Percentiles rank a stretch among this genome's conserved stretches.
Conservation (phyloP, 2,888 invertebrate species). For the Crocallis elinguaria region DNA sequence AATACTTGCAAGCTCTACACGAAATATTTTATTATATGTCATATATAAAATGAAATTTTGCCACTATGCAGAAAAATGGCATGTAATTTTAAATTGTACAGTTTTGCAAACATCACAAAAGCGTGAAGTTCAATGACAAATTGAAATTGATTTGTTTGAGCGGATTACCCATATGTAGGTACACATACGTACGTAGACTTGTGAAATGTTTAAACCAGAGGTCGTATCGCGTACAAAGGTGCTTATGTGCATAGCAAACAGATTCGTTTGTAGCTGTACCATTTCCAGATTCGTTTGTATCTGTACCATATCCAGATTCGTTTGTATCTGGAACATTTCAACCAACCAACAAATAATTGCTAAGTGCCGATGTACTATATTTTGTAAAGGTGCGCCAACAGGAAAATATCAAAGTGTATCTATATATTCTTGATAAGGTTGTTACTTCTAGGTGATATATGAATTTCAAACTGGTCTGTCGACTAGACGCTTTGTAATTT, state of each 20-base stretch:
- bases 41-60: conserved; percentile 14
- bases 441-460: no score
- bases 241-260: conserved; percentile 16
- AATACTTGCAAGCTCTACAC: neutral
- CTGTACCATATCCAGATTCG: no score
- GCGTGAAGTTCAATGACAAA: conserved; percentile 36
- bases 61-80: conserved; percentile 5
- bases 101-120: conserved; percentile 8
- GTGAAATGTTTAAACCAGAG: conserved; percentile 22
- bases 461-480: no score
- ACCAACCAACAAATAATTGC: no score
- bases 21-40: conserved; percentile 5
- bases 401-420: no score
- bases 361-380: no score
- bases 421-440: no score
- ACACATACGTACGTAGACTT: conserved; percentile 1
- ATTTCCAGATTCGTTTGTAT: no score
- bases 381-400: no score
- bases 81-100: conserved; percentile 22
- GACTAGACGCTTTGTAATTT: no score
- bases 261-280: neutral
- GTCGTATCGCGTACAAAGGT: conserved; percentile 22
- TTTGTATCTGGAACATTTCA: no score
- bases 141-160: conserved; percentile 29
- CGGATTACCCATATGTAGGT: conserved; percentile 16